Base-by-base conservation (phyloP, 2,113 vertebrate species). In the Eudorcas thomsonii region DNA sequence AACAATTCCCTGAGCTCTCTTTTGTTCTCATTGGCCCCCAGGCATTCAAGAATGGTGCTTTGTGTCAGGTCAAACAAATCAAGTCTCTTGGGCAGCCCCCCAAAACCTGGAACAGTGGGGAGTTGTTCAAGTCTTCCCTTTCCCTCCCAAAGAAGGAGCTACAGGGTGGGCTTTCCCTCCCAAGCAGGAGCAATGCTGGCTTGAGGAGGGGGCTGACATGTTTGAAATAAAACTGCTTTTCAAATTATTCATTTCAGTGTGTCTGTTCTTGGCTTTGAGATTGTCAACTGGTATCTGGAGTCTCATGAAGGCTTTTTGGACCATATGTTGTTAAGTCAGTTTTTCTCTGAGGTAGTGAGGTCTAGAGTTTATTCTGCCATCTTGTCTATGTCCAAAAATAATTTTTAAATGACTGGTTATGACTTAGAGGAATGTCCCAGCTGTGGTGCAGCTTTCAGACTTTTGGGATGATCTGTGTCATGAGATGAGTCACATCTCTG, bases 331-430 rank as follows among this genome's bases (percentile, higher is more conserved):
- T 39, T 60, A 77, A 52, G 23, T 60, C 57, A 33, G 11, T 62
- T 23, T 71, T 91, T 81, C 43, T 74, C 10, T 92, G 26, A n/a
- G 26, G 3, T 88, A 50, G 28, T 96, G 43, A 74, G n/a, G 91
- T n/a, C 19, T 92, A n/a, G 33, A 59, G n/a, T 92, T 96, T 83
- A 4, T 74, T 74, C 77, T 88, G 21, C 60, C 52, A 52, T 88
- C 30, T 92, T 89, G 59, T 59, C n/a, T 96, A 59, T 39, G 13
- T 91, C 16, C 57, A 87, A 92, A 91, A 67, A 50, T 55, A 84
- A 67, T 67, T 88, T 86, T 85, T 67, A 90, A 93, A 87, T 87
- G 50, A 90, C 78, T 93, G 36, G 60, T 82, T 94, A 30, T 88
- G 64, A 95, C 55, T 86, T 88, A 77, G 23, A 77, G 33, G 43